Evolutionary conservation across 2,113 vertebrate species (phyloP), one percentile per base, ranked within the genome.

Genomic region (Apodemus speciosus): DNA sequence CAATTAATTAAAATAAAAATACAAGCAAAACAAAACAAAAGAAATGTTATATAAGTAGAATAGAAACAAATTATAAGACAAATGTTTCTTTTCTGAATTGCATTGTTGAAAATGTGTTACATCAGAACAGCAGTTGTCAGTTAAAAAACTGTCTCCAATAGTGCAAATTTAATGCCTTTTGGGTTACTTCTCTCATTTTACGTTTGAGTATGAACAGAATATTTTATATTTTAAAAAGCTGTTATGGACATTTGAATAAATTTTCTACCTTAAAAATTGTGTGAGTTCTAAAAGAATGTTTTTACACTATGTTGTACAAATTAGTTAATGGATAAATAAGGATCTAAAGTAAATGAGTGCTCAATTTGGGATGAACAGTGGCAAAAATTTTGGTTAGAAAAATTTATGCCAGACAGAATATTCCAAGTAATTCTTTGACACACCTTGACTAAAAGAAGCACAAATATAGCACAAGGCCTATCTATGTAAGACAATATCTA

Each of bases 201-300:
- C n/a, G 9, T 80, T 56, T 27, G 11, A 13, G 4, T 56, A 38
- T 51, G 43, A 83, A 64, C 56, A 3, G 15, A 4, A 68, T 43
- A 46, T 23, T 21, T 76, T 85, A 4, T 32, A 64, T 32, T 60
- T 81, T 76, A 73, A 85, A 68, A 81, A 35, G 30, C 8, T 73
- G 2, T 6, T 38, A 62, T 73, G 51, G 9, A 32, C 88, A 72
- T 27, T 13, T 40, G 23, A 81, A 60, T 81, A 83, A 40, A 58
- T 62, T 83, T 40, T 16, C 56, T 6, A 62, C 3, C 2, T 14
- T 62, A 18, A 23, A 40, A 83, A 83, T 58, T 58, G 0, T 2
- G 3, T 73, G 3, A 92, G 20, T 88, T 90, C 32, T 85, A 85
- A 90, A 94, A 35, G 1, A 84, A 71, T 46, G n/a, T 94, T 94